Evolutionary conservation across 30 jellyfish, hydroid and myxozoan genomes (phyloP).

Genomic region (Calvadosia cruxmelitensis): DNA sequence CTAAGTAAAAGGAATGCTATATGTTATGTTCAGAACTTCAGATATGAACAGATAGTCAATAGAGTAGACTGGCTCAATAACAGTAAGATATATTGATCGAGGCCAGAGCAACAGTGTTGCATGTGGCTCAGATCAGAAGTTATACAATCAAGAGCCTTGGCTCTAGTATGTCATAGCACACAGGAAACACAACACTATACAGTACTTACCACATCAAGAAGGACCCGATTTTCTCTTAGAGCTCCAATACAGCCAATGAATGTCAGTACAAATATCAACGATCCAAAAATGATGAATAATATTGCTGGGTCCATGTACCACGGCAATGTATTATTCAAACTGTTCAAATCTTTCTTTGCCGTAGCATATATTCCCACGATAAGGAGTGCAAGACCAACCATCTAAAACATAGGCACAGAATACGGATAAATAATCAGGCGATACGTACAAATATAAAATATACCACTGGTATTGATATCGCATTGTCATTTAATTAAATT

Average conservation of each 20-base stretch:
- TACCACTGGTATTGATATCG: too few species aligned
- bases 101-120: too few species aligned
- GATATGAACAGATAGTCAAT: too few species aligned
- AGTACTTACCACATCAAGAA: conserved; percentile 56
- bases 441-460: background rate
- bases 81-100: too few species aligned
- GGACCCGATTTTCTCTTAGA: conserved; percentile 52
- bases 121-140: too few species aligned
- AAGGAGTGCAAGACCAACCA: conserved; percentile 52
- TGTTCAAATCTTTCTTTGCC: conserved; percentile 27
- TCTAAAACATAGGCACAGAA: conserved; percentile 2
- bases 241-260: conserved; percentile 91
- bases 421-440: background rate
- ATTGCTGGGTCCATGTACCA: conserved; percentile 92
- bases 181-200: too few species aligned
- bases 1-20: too few species aligned
- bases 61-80: too few species aligned
- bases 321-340: conserved; percentile 51
- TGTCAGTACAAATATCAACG: conserved; percentile 49
- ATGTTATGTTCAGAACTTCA: too few species aligned
- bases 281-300: conserved; percentile 49
- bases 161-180: too few species aligned
- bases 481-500: too few species aligned
- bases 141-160: too few species aligned
- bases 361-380: conserved; percentile 74